Conservation (phyloP, 2,113 vertebrate genomes). For the Semnornis frantzii region DNA sequence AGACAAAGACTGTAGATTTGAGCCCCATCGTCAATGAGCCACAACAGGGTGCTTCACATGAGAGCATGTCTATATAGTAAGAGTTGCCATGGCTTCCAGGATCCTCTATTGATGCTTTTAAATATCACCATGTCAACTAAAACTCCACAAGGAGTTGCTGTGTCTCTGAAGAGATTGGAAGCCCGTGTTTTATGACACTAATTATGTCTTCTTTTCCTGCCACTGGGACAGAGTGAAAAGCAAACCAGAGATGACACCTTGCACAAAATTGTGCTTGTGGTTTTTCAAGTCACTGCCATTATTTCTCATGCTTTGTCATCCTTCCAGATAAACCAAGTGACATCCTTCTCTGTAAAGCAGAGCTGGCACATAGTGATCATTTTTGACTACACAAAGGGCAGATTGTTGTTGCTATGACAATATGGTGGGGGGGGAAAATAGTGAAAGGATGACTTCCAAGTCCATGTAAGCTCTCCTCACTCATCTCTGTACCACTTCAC, state of each 20-base stretch:
- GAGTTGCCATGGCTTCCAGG: conserved; percentile 20
- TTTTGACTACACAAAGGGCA: conserved; percentile 2
- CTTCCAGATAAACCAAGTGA: conserved; percentile 6
- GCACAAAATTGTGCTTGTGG: not conserved
- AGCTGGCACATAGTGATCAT: not conserved
- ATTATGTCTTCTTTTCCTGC: not conserved
- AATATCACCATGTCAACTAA: conserved; percentile 3
- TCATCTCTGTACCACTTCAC: not conserved
- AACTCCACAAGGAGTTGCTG: not conserved
- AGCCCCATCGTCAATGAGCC: not conserved
- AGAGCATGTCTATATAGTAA: not conserved
- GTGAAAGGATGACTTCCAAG: not conserved
- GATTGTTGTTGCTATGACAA: conserved; percentile 41
- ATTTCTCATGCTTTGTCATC: conserved; percentile 32
- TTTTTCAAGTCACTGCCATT: not conserved
- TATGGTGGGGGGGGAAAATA: conserved; percentile 11
- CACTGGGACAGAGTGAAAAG: not conserved
- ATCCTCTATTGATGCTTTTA: not conserved
- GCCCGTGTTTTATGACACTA: not conserved
- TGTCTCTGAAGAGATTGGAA: not conserved
- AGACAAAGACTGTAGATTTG: not conserved
- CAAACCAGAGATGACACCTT: not conserved
- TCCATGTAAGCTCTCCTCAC: not conserved
- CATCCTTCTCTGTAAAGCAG: conserved; percentile 41
- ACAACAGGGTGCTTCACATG: not conserved